Percentiles rank a stretch among this genome's conserved stretches.
phyloP scores from a whole-genome alignment of 2,888 invertebrate genomes.

The Epirrita christyi region DNA sequence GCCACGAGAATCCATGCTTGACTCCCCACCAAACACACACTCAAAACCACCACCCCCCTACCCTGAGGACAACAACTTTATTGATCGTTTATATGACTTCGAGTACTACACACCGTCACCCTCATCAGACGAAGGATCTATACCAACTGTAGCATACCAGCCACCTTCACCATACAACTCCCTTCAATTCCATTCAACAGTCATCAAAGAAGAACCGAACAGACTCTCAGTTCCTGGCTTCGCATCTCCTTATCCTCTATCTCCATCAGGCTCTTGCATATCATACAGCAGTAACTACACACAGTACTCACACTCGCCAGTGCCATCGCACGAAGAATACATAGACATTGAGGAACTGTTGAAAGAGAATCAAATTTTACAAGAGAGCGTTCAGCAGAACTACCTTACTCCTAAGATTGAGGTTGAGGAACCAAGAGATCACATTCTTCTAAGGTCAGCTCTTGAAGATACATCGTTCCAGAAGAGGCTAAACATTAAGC shows the following conservation, averaged over 20 bases:
- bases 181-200: constrained; percentile 64
- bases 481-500: constrained; percentile 92
- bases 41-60: constrained; percentile 76
- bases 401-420: constrained; percentile 84
- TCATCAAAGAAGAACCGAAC: constrained; percentile 83
- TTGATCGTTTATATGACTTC: constrained; percentile 79
- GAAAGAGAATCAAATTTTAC: constrained; percentile 82
- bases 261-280: constrained; percentile 84
- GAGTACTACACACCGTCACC: constrained; percentile 81
- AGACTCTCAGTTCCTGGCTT: constrained; percentile 80
- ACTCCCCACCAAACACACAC: constrained; percentile 74
- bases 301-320: constrained; percentile 76
- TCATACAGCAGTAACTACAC: constrained; percentile 83
- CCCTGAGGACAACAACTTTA: constrained; percentile 72
- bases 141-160: constrained; percentile 84
- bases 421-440: constrained; percentile 86
- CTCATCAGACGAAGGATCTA: constrained; percentile 82
- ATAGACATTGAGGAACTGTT: constrained; percentile 86
- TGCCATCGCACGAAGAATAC: constrained; percentile 85
- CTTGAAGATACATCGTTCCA: constrained; percentile 94
- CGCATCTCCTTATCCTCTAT: constrained; percentile 81
- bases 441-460: constrained; percentile 91
- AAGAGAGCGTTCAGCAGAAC: constrained; percentile 73
- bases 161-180: constrained; percentile 84
- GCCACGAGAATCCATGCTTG: constrained; percentile 77